These are phyloP conservation scores for Malachius bipustulatus DNA, from an alignment of 2,888 invertebrate genomes.

Conservation along the genomic window DNA sequence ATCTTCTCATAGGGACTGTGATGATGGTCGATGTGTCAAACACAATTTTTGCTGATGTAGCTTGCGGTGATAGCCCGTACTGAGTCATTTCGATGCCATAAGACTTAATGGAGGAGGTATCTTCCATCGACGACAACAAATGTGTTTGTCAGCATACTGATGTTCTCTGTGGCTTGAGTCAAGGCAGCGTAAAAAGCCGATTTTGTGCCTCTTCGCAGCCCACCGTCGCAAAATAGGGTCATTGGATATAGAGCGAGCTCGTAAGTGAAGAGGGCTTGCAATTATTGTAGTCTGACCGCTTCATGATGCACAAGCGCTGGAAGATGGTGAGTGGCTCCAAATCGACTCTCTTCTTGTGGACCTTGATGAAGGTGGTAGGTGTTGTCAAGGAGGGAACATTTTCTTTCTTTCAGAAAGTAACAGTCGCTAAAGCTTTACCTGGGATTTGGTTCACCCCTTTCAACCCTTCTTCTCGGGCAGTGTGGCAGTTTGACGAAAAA, in stretches of 20 bases:
- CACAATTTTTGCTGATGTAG: neutral
- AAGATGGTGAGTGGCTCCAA: neutral
- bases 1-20: no score
- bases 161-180: neutral
- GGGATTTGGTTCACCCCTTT: no score
- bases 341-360: no score
- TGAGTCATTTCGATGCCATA: slow-evolving; percentile 1
- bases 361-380: no score
- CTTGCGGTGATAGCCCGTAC: neutral
- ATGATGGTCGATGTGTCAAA: neutral
- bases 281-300: neutral
- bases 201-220: neutral
- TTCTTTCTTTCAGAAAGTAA: no score
- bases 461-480: no score
- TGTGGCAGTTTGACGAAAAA: no score
- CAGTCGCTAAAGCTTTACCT: no score
- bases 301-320: neutral
- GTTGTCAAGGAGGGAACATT: no score
- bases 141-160: neutral
- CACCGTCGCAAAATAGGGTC: no score
- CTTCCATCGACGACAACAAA: slow-evolving; percentile 1
- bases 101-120: neutral
- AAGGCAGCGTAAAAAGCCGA: neutral
- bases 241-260: slow-evolving; percentile 1
- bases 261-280: neutral